Evolutionary conservation across 2,113 vertebrate species (phyloP), one percentile per base, ranked within the genome.

Genomic region (Bujurquina vittata): DNA sequence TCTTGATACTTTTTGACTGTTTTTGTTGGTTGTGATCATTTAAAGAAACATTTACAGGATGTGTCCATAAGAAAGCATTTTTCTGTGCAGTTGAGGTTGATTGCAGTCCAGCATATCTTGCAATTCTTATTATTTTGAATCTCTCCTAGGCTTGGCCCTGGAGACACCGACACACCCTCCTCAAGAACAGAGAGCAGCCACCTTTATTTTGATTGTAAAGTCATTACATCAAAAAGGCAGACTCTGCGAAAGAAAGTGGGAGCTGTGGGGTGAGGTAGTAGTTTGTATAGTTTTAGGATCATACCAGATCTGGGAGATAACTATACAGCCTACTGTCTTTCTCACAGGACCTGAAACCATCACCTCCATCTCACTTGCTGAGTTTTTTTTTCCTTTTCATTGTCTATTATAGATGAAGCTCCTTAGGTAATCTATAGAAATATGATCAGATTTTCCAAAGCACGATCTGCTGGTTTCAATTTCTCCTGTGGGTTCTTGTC

Each of bases 241-340:
- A 31, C 15, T 49, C 17, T 7, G 46, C 54, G 60, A 69, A 18
- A 43, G 55, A n/a, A 15, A 33, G 3, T 10, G 94, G 95, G 84
- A 84, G 91, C 94, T 96, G 95, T 96, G 96, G 95, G 96, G 84
- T 97, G 97, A 98, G 97, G 97, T 98, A 98, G 97, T 98, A 98
- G 97, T 97, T 98, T 98, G 97, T 98, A 97, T 98, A 98, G 97
- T 94, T 98, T 98, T 97, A 96, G 96, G 97, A 97, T 97, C 97
- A 97, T 94, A 98, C 95, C 97, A 97, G 97, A 97, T 98, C 96
- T 97, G 94, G 97, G 97, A 97, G 97, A 97, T 98, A 97, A 98
- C 97, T 98, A 97, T 98, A 97, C 97, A 98, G 95, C 96, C 97
- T 97, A 97, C 97, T 98, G 97, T 97, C 97, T 98, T 98, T 97